Evolutionary conservation across 2,113 vertebrate species (phyloP), one percentile per base, ranked within the genome.

Genomic region (Tragelaphus buxtoni): DNA sequence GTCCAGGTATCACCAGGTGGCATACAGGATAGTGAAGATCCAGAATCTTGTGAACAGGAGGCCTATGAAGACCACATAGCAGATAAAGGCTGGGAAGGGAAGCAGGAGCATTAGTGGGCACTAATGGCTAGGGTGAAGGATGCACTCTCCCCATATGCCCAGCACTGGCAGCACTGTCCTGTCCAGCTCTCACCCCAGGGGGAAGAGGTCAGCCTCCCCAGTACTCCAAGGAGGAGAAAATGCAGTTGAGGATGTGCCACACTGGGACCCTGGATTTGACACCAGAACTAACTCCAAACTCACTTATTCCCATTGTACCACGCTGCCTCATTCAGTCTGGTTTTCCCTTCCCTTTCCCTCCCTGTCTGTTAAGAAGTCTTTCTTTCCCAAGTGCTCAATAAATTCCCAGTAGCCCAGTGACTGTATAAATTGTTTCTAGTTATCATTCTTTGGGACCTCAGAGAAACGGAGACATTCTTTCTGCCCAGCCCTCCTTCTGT

Each of bases 31-130:
- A 3, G 99, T 98, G 98, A 99, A 2, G 83, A 99, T 94, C 99
- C 99, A 99, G 95, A 98, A 99, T 4, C 99, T 99, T 0, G 99
- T 99, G 98, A 99, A 99, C 53, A 99, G 90, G 94, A 99, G 99
- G 94, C 53, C 96, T 12, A 99, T n/a, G 98, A 99, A 99, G 94
- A 98, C 22, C 16, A 32, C 13, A 1, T 79, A 88, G 97, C 99
- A 99, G 95, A 97, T 97, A 74, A 98, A 99, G 2, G 98, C 99
- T 99, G 94, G 45, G 95, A 94, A 94, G 91, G 49, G 45, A 98
- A 97, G 56, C 65, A 61, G 26, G 17, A 60, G 12, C 65, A 5
- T 91, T 26, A 85, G 53, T 30, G 24, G 12, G 17, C 60, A 51
- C 49, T 20, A 22, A 69, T 6, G 65, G n/a, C 65, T 9, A 24